Evolutionary conservation across 2,113 vertebrate genomes (phyloP), one percentile per base, ranked within the genome.

Genomic region (Vanacampus margaritifer): DNA sequence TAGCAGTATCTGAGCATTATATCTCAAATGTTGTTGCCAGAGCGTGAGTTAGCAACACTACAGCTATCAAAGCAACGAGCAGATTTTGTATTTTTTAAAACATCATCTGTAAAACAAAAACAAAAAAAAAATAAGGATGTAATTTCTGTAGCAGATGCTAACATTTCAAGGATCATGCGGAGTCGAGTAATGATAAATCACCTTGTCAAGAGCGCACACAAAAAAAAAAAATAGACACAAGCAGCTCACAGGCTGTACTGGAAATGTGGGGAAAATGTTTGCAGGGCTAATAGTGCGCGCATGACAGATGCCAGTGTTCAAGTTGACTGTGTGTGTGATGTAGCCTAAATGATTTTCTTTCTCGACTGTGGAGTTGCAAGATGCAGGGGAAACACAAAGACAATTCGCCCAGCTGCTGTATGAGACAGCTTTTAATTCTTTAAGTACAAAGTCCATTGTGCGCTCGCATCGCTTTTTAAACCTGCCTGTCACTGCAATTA

Each of bases 261-360:
- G 57, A 74, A 80, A 80, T 69, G 66, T 68, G 46, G 54, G 21
- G 66, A 53, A 74, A 84, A 78, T 59, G 75, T 73, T 81, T 67
- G 82, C 72, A 43, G 71, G 69, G 67, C 71, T 79, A 75, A 75
- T 77, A 72, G 78, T 60, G 72, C 71, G 58, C 69, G 75, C 26
- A 21, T 71, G 61, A 82, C 80, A 80, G 79, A 86, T 76, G 79
- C 67, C 71, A 68, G 48, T 66, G 80, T 83, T 81, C 48, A 17
- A 79, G 36, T 59, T 60, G 65, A 74, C 68, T 67, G 67, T 79
- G 58, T 73, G 58, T 60, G 71, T 79, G 74, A 78, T 71, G 76
- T 65, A 58, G 69, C 65, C 32, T 54, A 41, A 79, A 71, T 83
- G 11, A 66, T 70, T 65, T 74, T 68, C 72, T 74, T n/a, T 66